Evolutionary conservation across 2,888 invertebrate genomes (phyloP).

Genomic region (Hemaris fuciformis): DNA sequence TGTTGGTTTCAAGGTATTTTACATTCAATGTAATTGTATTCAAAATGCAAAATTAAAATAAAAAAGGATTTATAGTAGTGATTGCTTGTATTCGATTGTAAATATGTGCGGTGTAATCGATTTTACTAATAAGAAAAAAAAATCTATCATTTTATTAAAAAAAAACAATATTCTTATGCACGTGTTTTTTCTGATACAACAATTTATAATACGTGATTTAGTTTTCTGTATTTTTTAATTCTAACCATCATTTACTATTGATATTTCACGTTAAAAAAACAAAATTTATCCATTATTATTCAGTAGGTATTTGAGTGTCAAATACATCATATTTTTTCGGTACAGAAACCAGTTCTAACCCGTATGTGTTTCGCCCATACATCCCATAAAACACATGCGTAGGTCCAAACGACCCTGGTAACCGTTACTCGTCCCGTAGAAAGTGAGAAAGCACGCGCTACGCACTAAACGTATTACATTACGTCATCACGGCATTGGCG

Average conservation of each 20-base stretch:
- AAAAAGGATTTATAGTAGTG: not conserved
- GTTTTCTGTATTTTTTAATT: too few species aligned
- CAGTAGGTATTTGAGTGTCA: not conserved
- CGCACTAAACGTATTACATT: slow-evolving; percentile 27
- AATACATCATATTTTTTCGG: too few species aligned
- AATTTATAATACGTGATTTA: too few species aligned
- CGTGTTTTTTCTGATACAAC: not conserved
- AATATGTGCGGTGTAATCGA: too few species aligned
- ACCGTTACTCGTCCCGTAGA: slow-evolving; percentile 34
- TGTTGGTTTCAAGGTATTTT: not conserved
- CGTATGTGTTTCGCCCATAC: not conserved
- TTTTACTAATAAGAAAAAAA: too few species aligned
- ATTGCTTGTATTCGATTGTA: too few species aligned
- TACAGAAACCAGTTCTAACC: not conserved
- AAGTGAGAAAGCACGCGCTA: slow-evolving; percentile 39
- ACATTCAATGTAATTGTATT: too few species aligned
- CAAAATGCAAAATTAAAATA: too few species aligned
- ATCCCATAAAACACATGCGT: not conserved
- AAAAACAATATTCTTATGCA: not conserved
- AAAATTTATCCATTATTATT: too few species aligned
- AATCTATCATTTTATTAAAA: not conserved
- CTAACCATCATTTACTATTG: too few species aligned
- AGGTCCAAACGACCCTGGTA: not conserved
- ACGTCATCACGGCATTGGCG: slow-evolving; percentile 27
- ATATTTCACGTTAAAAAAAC: too few species aligned